phyloP scores from a whole-genome alignment of 2,888 invertebrate species.

The Sminthurinus aureus region DNA sequence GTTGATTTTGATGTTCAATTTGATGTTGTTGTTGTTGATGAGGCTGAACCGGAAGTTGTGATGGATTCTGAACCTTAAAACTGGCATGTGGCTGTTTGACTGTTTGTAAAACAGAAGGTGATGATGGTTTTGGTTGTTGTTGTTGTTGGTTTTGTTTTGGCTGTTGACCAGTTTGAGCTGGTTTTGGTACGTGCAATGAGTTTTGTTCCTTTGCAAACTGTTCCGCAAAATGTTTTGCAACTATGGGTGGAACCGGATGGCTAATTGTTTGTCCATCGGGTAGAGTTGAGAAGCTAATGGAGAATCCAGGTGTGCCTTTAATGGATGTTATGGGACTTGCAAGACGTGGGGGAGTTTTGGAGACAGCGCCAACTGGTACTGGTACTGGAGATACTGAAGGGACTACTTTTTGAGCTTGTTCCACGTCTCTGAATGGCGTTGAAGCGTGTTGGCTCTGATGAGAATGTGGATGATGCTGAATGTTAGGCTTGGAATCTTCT shows the following conservation, averaged over 20 bases:
- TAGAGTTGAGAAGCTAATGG: constrained; percentile 20
- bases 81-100: not conserved
- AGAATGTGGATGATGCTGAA: too few species aligned
- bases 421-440: not conserved
- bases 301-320: constrained; percentile 15
- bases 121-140: constrained; percentile 2
- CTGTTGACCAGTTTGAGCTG: constrained; percentile 29
- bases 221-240: not conserved
- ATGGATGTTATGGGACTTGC: not conserved
- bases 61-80: not conserved
- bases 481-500: not conserved
- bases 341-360: not conserved
- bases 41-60: not conserved
- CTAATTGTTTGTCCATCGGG: constrained; percentile 17
- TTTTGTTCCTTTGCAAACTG: not conserved
- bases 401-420: not conserved
- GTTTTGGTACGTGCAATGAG: not conserved
- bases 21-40: constrained; percentile 17
- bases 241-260: not conserved
- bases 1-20: constrained; percentile 8
- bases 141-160: constrained; percentile 37
- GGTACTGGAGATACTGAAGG: too few species aligned
- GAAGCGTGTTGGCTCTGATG: not conserved
- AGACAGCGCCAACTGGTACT: not conserved
- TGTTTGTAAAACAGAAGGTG: not conserved